Conservation (phyloP, 2,113 vertebrate species). For the Bathybates hornii region DNA sequence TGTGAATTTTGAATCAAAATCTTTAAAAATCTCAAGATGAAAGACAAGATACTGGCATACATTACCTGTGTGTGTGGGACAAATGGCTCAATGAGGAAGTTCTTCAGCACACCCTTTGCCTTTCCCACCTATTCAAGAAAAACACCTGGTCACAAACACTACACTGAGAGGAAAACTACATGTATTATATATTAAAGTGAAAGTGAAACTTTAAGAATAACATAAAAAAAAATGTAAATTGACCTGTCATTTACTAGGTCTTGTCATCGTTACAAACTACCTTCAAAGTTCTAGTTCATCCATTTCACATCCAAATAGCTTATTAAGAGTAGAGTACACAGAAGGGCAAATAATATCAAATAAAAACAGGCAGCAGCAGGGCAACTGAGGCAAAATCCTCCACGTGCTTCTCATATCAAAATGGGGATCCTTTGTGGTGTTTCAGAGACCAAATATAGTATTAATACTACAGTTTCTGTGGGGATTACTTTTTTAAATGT, state of each 20-base stretch:
- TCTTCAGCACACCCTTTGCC: constrained; percentile 88
- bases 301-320: neutral
- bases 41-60: neutral
- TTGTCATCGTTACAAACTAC: neutral
- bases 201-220: neutral
- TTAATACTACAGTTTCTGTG: neutral
- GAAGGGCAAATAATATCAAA: neutral
- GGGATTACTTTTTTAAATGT: neutral
- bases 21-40: neutral
- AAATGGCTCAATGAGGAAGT: constrained; percentile 95
- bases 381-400: neutral
- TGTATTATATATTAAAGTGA: neutral
- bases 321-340: neutral
- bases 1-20: too few relatives aligned
- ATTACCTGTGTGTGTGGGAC: constrained; percentile 89
- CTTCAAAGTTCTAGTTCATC: neutral
- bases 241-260: neutral
- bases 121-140: constrained; percentile 81
- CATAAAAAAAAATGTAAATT: neutral
- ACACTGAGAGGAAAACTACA: neutral
- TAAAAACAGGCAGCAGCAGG: neutral
- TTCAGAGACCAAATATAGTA: neutral
- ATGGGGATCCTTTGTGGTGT: neutral
- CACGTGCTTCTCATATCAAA: neutral
- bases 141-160: constrained; percentile 5